Percentiles rank a stretch among this genome's conserved stretches.
phyloP scores from a whole-genome alignment of 2,113 vertebrate species.

The Sinocyclocheilus maitianheensis region DNA sequence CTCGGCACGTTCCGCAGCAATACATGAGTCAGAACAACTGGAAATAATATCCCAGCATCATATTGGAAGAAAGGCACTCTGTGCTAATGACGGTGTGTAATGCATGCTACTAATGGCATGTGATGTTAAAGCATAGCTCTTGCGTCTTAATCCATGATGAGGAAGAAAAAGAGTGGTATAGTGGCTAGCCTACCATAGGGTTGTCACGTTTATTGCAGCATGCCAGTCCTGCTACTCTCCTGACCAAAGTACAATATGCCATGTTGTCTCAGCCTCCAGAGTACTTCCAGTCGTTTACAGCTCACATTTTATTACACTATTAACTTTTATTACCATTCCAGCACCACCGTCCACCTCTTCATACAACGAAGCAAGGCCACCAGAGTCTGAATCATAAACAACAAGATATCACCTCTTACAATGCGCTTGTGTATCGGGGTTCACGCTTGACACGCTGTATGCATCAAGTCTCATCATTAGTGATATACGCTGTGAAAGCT shows the following conservation, averaged over 20 bases:
- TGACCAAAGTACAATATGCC: conserved; percentile 9
- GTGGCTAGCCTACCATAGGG: background rate
- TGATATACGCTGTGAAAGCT: background rate
- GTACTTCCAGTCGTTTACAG: conserved; percentile 23
- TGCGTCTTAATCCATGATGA: background rate
- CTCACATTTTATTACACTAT: conserved; percentile 50
- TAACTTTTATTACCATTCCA: conserved; percentile 50
- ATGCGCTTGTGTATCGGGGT: background rate
- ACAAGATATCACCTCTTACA: conserved; percentile 10
- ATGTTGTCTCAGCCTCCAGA: conserved; percentile 16
- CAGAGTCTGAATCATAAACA: conserved; percentile 23
- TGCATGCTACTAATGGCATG: background rate
- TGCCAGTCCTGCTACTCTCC: conserved; percentile 3
- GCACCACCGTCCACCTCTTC: background rate
- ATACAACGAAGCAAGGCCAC: background rate
- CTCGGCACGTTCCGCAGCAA: background rate
- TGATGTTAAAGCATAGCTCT: background rate
- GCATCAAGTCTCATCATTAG: background rate
- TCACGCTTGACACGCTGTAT: background rate
- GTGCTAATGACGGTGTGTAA: background rate
- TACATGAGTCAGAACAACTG: background rate
- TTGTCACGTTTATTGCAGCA: background rate
- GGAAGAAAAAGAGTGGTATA: background rate
- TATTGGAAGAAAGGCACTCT: background rate
- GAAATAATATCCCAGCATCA: background rate